Percentiles rank a stretch among this genome's conserved stretches.
Evolutionary conservation across 2,113 vertebrate species (phyloP).

Genomic region (Maccullochella peelii): DNA sequence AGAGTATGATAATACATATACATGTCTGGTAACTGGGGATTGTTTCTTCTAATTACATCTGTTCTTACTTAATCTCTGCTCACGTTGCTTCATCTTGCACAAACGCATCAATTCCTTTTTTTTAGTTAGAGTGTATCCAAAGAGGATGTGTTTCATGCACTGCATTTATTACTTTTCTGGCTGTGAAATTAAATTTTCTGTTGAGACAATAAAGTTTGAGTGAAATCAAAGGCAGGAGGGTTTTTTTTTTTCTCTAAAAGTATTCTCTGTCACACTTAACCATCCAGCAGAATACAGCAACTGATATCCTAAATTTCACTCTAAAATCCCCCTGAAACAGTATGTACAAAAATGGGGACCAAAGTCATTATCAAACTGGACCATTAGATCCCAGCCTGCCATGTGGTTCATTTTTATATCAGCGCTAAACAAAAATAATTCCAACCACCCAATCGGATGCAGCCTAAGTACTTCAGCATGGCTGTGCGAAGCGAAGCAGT

Average conservation of each 20-base stretch:
- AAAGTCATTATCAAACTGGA: conserved; percentile 60
- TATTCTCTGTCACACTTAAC: background rate
- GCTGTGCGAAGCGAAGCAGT: conserved; percentile 63
- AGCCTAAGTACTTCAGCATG: conserved; percentile 82
- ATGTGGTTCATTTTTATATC: conserved; percentile 80
- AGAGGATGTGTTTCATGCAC: conserved; percentile 27
- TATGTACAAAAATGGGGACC: conserved; percentile 41
- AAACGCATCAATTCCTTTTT: conserved; percentile 29
- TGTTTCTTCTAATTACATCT: conserved; percentile 55
- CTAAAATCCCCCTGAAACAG: background rate
- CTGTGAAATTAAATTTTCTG: conserved; percentile 29
- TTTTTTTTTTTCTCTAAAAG: background rate
- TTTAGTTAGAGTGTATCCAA: conserved; percentile 22
- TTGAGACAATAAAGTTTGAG: conserved; percentile 38
- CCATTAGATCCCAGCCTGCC: conserved; percentile 66
- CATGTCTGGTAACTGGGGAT: conserved; percentile 79
- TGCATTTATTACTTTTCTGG: conserved; percentile 17
- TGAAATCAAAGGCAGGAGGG: conserved; percentile 26
- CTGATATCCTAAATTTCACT: conserved; percentile 12
- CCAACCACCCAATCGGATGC: conserved; percentile 82
- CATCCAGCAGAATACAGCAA: background rate
- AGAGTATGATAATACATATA: conserved; percentile 77
- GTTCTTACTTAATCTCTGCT: conserved; percentile 54
- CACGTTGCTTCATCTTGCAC: conserved; percentile 38
- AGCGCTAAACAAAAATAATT: conserved; percentile 76